Base-by-base conservation (phyloP, 2,888 invertebrate genomes). In the Eristalis arbustorum region DNA sequence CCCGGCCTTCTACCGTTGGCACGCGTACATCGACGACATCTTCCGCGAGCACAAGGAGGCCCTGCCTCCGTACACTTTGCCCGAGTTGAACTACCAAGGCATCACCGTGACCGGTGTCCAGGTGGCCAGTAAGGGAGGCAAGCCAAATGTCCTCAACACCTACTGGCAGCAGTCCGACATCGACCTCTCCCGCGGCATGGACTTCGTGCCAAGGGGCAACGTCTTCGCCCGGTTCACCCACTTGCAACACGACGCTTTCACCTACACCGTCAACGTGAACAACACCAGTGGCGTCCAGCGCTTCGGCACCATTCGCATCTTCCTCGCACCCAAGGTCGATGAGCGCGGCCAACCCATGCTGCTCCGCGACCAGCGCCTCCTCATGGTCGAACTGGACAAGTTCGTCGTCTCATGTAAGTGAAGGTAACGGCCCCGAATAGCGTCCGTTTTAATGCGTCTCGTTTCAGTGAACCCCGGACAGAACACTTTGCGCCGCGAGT, bases 1-100 rank as follows among this genome's bases (percentile, higher is more conserved):
- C 92, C 97, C 97, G 0, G 93, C 96, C 22, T 97, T 97, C 94
- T 97, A 97, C 93, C 95, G 96, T 91, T 97, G 96, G 96, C 97
- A 98, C 90, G 94, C 96, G 0, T 96, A 95, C 91, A 93, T 97
- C 28, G 96, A 97, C 89, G 95, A 96, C 89, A 93, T 97, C 37
- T 97, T 97, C 94, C 94, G 95, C 89, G 94, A 95, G 88, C 95
- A 96, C 92, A 97, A 97, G 92, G 93, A 93, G 83, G 95, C 95
- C 14, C 93, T 97, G 31, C 93, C 95, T 0, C 94, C 95, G 2
- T 97, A 97, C 91, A 93, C 93, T 0, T 68, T 89, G 22, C 88
- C 89, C 0, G 90, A 92, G 77, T 88, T 92, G 3, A 90, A 89
- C 88, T 93, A 92, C 76, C 79, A 89, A 0, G 96, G 94, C 28